phyloP scores from a whole-genome alignment of 2,113 vertebrate species.

The Lonchura striata region DNA sequence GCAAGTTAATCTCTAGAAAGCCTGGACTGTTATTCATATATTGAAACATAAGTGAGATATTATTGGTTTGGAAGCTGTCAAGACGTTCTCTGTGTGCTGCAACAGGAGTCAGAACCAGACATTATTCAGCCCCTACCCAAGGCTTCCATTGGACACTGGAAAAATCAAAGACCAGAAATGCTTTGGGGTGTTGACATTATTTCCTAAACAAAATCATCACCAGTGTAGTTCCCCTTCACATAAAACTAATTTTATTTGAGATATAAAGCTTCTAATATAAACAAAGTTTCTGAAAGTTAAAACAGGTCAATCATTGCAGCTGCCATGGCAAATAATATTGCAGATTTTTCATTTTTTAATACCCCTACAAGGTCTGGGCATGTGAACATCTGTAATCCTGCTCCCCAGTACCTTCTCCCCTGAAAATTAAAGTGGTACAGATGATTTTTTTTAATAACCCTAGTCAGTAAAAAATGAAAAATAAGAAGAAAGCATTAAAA shows the following conservation, averaged over 20 bases:
- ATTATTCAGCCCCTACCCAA: not conserved
- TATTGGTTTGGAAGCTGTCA: conserved; percentile 54
- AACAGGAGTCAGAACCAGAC: conserved; percentile 6
- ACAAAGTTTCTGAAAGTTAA: not conserved
- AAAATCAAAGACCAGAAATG: conserved; percentile 41
- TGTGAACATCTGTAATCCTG: not conserved
- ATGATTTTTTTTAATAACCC: not conserved
- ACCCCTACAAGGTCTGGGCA: not conserved
- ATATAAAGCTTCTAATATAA: conserved; percentile 31
- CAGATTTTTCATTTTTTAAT: not conserved
- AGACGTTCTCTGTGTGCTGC: not conserved
- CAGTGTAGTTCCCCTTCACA: not conserved
- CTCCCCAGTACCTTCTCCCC: not conserved
- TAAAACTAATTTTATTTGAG: conserved; percentile 40
- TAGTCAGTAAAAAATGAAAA: not conserved
- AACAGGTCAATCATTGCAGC: not conserved
- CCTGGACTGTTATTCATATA: conserved; percentile 26
- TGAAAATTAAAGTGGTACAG: not conserved
- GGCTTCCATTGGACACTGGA: not conserved
- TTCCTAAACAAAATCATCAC: conserved; percentile 30
- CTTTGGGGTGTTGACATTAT: conserved; percentile 14
- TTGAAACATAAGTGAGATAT: conserved; percentile 57
- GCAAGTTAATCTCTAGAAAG: conserved; percentile 19
- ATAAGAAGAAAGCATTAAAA: not conserved
- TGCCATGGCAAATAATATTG: not conserved